Base-by-base conservation (phyloP, 2,888 invertebrate species). In the Lathronympha strigana region DNA sequence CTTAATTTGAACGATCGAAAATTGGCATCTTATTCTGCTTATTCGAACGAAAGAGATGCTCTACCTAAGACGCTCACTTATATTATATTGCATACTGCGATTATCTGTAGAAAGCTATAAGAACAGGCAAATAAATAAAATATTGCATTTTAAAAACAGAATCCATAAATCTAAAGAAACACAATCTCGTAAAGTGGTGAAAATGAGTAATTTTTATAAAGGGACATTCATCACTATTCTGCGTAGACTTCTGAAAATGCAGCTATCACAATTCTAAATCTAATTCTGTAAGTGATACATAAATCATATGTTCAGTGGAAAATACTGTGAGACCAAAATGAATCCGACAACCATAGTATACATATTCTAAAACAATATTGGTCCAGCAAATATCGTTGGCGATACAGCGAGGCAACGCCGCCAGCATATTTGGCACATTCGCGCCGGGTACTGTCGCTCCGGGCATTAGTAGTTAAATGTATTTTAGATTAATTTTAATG, bases 201-300 rank as follows among this genome's bases (percentile, higher is more conserved):
- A 43, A 55, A 55, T 25, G 25, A 1, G 13, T 4, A 6, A 28
- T 28, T 33, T 53, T 36, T n/a, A 31, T 21, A 55, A 55, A 17
- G 19, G 17, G 31, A 28, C 40, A 45, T 45, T 4, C 3, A 43
- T 57, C 57, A 43, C 19, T 4, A 28, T 54, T 50, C 13, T 43
- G 28, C 13, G 40, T 40, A 55, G 38, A 25, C 11, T 40, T 28
- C 19, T 13, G n/a, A 51, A 51, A 51, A 8, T n/a, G 21, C 40
- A 50, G 19, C 28, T 6, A 11, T 0, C 47, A 15, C 31, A 8
- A 13, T 21, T 6, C 51, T 51, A 33, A 33, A 61, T 17, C 33
- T 54, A 62, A 62, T 62, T 31, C 33, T 8, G 36, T 62, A 54
- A 54, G 62, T 62, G 47, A 54, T 15, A 54, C 47, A 54, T 54